Evolutionary conservation across 1,140 invertebrate species (phyloP), one percentile per base, ranked within the genome.

Genomic region (Bombus sylvicola): DNA sequence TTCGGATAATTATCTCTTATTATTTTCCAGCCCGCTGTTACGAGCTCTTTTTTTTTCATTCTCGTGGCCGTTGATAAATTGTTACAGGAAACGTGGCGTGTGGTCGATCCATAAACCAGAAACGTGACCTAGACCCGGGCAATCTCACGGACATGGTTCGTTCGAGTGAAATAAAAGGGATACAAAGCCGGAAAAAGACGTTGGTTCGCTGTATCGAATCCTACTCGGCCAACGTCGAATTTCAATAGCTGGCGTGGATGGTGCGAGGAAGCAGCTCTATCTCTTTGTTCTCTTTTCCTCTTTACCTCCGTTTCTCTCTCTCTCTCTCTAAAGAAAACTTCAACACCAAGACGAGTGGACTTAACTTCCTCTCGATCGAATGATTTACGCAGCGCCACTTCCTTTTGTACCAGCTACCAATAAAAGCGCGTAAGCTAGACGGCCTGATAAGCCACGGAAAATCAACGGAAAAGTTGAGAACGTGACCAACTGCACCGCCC

Each of bases 351-450:
- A 89, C 82, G 86, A 89, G 87, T 83, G 59, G 76, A 83, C 75
- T 89, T 87, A 83, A 86, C 75, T 89, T 89, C 41, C 85, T 37
- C 41, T 66, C 66, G 68, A 73, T 68, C 31, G 66, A 25, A 62
- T 73, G 76, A 89, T 89, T 81, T 89, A 89, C 88, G 77, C 78
- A 87, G 75, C 66, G 72, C 79, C 79, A 78, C 85, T 87, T 87
- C 34, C 81, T 69, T 89, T 79, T 78, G 22, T 69, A 25, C 18
- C 8, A n/a, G 81, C 71, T 34, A 80, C 53, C 79, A 72, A 89
- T 89, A 89, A 53, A 28, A 64, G 39, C 79, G 64, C 74, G 77
- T 89, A 76, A 88, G 86, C 74, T 62, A 28, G 47, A 8, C 59
- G 62, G 75, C 10, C 83, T 79, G 88, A 88, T 89, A 89, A 89